phyloP scores from a whole-genome alignment of 2,888 invertebrate species.

The Luperina testacea region DNA sequence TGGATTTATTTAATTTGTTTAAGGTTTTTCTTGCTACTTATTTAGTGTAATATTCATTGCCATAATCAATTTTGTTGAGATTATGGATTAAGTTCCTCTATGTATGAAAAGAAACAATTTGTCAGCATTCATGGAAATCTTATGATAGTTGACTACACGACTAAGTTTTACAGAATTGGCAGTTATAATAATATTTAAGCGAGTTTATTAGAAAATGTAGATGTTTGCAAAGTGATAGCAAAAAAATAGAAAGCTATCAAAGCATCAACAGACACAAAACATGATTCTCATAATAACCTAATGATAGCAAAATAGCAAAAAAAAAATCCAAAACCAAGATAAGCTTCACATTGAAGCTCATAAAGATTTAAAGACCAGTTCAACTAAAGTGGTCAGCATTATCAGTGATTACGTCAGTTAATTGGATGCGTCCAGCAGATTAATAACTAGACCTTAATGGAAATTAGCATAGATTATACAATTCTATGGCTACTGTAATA shows the following conservation, averaged over 20 bases:
- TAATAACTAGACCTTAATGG: conserved; percentile 43
- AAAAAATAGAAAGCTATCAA: not conserved
- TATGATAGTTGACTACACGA: not conserved
- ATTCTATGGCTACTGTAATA: conserved; percentile 46
- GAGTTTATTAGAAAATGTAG: not conserved
- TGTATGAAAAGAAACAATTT: not conserved
- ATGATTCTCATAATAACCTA: not conserved
- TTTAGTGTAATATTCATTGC: not conserved
- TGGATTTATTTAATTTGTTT: conserved; percentile 25
- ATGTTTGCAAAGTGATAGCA: not conserved
- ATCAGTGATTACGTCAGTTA: conserved; percentile 51
- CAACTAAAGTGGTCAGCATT: conserved; percentile 40
- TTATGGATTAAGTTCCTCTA: not conserved
- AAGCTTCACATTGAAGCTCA: conserved; percentile 13
- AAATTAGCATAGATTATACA: conserved; percentile 57
- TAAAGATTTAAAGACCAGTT: conserved; percentile 33
- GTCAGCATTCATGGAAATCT: not conserved
- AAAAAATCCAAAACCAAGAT: not conserved
- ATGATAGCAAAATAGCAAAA: not conserved
- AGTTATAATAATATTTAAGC: not conserved
- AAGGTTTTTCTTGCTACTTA: not conserved
- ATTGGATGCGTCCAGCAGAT: conserved; percentile 55
- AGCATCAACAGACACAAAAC: not conserved
- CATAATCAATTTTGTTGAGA: not conserved
- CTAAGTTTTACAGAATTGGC: not conserved